These are phyloP conservation scores for Phaenicophaeus curvirostris DNA, from an alignment of 2,797 vertebrate genomes.

Conservation along the genomic window DNA sequence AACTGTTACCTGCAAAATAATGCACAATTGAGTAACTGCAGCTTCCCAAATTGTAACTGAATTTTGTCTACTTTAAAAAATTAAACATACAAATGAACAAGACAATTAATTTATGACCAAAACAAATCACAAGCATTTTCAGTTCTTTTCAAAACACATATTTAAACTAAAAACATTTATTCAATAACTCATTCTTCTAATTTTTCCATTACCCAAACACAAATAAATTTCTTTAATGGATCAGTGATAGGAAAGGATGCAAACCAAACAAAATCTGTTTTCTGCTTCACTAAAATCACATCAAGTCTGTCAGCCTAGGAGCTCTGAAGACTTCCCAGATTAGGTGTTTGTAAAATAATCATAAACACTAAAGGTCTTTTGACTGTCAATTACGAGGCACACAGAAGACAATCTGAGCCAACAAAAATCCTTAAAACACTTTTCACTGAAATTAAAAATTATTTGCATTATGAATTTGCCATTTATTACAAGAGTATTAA, in stretches of 20 bases:
- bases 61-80: background rate
- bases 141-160: background rate
- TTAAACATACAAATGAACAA: background rate
- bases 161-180: background rate
- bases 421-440: background rate
- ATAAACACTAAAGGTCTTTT: background rate
- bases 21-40: background rate
- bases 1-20: slow-evolving; percentile 86
- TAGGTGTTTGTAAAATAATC: background rate
- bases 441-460: background rate
- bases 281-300: background rate
- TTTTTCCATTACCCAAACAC: background rate
- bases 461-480: background rate
- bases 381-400: background rate
- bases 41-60: background rate
- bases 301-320: background rate
- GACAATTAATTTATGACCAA: background rate
- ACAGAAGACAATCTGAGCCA: background rate
- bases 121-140: background rate
- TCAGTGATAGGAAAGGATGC: background rate
- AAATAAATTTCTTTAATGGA: background rate
- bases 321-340: background rate
- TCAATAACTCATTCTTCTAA: background rate
- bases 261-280: background rate
- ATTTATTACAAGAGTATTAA: too few species aligned